These are phyloP conservation scores for Sylvilagus floridanus DNA, from an alignment of 2,797 vertebrate genomes.

Conservation along the genomic window DNA sequence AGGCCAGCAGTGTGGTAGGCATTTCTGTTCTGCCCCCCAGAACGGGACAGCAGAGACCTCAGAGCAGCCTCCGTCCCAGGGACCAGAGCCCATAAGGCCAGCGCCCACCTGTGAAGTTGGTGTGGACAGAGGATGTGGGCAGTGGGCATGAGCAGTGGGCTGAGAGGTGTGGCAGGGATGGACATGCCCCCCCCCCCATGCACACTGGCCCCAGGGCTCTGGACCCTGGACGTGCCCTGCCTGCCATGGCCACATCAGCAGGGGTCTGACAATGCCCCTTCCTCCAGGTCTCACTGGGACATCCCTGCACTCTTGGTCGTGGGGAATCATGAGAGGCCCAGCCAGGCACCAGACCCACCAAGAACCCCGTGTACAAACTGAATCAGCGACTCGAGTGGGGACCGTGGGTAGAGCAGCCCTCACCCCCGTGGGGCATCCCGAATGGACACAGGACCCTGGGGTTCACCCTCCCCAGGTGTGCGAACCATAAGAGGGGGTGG, in stretches of 20 bases:
- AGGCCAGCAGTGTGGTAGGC: neutral
- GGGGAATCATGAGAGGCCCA: slow-evolving; percentile 67
- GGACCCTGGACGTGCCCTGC: neutral
- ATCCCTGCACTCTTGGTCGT: slow-evolving; percentile 83
- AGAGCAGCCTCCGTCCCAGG: no score
- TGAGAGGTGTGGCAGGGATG: no score
- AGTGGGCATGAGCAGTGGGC: no score
- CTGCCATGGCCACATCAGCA: neutral
- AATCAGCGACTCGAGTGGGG: neutral
- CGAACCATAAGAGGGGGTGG: no score
- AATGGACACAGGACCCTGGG: neutral
- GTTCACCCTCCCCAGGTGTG: no score
- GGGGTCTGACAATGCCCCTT: rapidly evolving
- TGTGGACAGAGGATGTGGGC: no score
- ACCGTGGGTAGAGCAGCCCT: neutral
- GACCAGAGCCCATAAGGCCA: no score
- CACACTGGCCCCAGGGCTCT: neutral
- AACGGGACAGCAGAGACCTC: no score
- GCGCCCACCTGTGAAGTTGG: no score
- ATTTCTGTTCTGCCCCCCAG: no score
- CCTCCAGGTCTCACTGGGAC: slow-evolving; percentile 84
- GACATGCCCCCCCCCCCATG: no score
- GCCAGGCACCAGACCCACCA: rapidly evolving
- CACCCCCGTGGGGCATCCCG: neutral
- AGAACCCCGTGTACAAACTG: neutral